These are phyloP conservation scores for Limosa lapponica DNA, from an alignment of 2,797 vertebrate genomes.

Conservation along the genomic window DNA sequence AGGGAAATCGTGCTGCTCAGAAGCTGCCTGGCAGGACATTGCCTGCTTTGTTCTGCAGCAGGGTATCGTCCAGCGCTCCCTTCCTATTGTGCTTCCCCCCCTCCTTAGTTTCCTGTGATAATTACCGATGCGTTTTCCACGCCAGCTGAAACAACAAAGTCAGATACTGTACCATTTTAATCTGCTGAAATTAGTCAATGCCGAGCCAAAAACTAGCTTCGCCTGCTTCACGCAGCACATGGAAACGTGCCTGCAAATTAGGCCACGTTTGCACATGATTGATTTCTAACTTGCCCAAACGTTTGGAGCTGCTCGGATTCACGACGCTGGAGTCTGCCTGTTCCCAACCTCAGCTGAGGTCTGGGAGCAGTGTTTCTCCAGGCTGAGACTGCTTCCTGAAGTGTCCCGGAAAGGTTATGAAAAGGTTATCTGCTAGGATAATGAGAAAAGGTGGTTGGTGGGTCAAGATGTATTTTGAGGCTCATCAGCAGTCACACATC, in stretches of 20 bases:
- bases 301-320: neutral
- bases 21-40: slow-evolving; percentile 33
- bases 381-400: neutral
- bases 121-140: slow-evolving; percentile 30
- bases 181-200: slow-evolving; percentile 37
- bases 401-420: neutral
- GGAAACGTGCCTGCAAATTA: neutral
- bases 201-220: neutral
- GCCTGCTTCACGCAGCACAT: neutral
- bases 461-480: slow-evolving; percentile 30
- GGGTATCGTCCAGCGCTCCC: neutral
- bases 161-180: slow-evolving; percentile 52
- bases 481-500: neutral
- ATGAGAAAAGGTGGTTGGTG: neutral
- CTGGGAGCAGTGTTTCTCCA: neutral
- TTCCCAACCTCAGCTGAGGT: neutral
- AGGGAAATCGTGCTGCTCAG: neutral
- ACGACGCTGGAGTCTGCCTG: neutral
- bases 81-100: neutral
- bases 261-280: neutral
- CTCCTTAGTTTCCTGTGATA: slow-evolving; percentile 30
- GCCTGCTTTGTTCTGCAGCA: neutral
- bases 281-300: neutral
- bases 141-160: slow-evolving; percentile 74
- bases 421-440: slow-evolving; percentile 23